Evolutionary conservation across 1,140 invertebrate species (phyloP), one percentile per base, ranked within the genome.

Genomic region (Diachasmimorpha longicaudata): DNA sequence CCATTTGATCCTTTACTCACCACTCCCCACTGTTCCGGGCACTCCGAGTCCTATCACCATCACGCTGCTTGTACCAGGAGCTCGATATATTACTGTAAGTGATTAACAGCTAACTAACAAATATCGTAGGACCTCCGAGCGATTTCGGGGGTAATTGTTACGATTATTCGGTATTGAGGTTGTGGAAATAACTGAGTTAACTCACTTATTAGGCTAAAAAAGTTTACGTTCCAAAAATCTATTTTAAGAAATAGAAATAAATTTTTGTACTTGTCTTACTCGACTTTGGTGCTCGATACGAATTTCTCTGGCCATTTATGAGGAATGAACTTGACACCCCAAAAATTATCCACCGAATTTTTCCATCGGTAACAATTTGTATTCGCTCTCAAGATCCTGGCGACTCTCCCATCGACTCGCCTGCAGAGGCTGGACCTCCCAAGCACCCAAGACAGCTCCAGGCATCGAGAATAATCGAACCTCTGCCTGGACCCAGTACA

Each of bases 1-100:
- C 88, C 88, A 63, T 88, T 89, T 76, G 88, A 89, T 84, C 87
- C 88, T 81, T 81, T 88, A 84, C 81, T 89, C 85, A 68, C 52
- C 11, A 87, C 84, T 84, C 84, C 86, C 78, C 85, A 88, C 81
- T 88, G 83, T 84, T 87, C 86, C 82, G 84, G 82, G 82, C 85
- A 87, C 81, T 89, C 86, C 77, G 86, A 88, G 86, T 87, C 87
- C 84, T 87, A 89, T 84, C 86, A 88, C 83, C 87, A 86, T 85
- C 84, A 87, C 81, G 82, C 84, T 83, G 82, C 86, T 86, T 88
- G 84, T 82, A 79, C 86, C 80, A 86, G 87, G 86, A 87, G 83
- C 81, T 85, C 85, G 75, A 82, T 88, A 81, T 87, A 88, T 80
- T 84, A 87, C 79, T 87, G 88, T 89, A 88, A 89, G 88, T 89